Percentiles rank a stretch among this genome's conserved stretches.
Evolutionary conservation across 2,797 vertebrate genomes (phyloP).

Genomic region (Nothura maculosa): DNA sequence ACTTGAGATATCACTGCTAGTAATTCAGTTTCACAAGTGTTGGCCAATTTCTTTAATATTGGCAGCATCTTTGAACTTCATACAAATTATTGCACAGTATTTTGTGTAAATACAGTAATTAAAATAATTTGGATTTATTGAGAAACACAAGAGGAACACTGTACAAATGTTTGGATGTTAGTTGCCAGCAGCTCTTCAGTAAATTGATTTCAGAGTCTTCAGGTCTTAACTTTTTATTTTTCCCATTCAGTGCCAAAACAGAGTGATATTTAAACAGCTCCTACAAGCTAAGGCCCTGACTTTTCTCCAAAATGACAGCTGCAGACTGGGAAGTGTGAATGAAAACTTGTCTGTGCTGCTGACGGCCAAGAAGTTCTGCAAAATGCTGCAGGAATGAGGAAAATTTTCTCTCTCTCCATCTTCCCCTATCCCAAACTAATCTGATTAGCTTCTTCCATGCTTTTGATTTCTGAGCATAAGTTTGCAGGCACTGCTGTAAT

Average conservation of each 20-base stretch:
- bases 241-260: constrained; percentile 82
- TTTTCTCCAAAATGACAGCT: constrained; percentile 92
- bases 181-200: not conserved
- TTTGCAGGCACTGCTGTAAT: not conserved
- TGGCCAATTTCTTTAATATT: not conserved
- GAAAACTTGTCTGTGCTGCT: constrained; percentile 89
- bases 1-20: not conserved
- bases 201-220: not conserved
- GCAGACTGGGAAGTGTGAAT: constrained; percentile 89
- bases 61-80: not conserved
- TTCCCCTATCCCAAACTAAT: not conserved
- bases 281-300: constrained; percentile 88
- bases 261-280: constrained; percentile 92
- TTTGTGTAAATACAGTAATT: not conserved
- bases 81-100: not conserved
- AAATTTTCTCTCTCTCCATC: not conserved
- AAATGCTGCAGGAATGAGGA: not conserved
- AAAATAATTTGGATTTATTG: not conserved
- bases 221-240: constrained; percentile 9
- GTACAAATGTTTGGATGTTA: not conserved
- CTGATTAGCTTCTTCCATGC: not conserved
- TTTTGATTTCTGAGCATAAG: not conserved
- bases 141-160: not conserved
- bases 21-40: not conserved
- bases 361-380: constrained; percentile 87